Evolutionary conservation across 2,888 invertebrate species (phyloP), one percentile per base, ranked within the genome.

Genomic region (Lasioglossum oenotherae): DNA sequence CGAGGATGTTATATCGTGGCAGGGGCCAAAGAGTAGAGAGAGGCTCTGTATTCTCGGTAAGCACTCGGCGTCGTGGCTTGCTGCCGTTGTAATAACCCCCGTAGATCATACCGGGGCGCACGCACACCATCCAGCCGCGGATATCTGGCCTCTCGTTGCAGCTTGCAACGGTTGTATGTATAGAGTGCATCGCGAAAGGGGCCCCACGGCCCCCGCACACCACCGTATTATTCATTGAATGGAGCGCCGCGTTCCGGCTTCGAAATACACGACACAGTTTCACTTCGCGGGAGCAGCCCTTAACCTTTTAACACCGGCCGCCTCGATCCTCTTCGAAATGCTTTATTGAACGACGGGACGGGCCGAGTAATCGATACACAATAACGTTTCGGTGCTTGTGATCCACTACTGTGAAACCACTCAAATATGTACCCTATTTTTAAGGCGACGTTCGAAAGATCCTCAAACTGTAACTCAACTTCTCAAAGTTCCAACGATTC

Each of bases 71-170:
- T 92, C 92, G 92, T 92, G 92, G 82, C 89, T 92, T 90, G 90
- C 90, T 93, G 93, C 92, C 89, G 92, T 92, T 93, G 93, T 93
- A 93, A 93, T 93, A 93, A 94, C 92, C 92, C 90, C 88, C 91
- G 93, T 94, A 93, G 92, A 93, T 94, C 93, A 93, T 93, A 91
- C 89, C 80, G 81, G 74, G 88, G 81, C 86, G 86, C 82, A 84
- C 82, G 83, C 82, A 74, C 78, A 75, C 82, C 23, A 27, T 57
- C 19, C 69, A 5, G 23, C 71, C 69, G 23, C 27, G 31, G 38
- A 76, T 23, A 31, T 67, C 60, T 35, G 64, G 38, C 8, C 31
- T n/a, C 35, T 53, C 44, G 64, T 57, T 12, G 71, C n/a, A 19
- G 23, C 41, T n/a, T 14, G 41, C n/a, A 41, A 71, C n/a, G 71